These are phyloP conservation scores for Pipistrellus pygmaeus DNA, from an alignment of 2,797 vertebrate species.

Conservation along the genomic window DNA sequence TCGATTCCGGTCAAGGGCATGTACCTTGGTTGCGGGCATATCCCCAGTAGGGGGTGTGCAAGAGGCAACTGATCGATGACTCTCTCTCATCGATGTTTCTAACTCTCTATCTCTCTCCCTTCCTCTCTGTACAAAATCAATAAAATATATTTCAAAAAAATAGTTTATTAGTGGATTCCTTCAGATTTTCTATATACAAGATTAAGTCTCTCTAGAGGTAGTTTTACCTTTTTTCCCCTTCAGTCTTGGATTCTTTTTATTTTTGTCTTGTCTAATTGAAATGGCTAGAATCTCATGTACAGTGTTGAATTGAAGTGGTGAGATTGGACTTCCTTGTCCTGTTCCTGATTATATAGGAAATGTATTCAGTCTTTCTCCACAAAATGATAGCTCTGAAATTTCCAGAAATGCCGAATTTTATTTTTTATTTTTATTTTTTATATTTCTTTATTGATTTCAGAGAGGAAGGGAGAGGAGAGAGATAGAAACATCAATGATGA, in stretches of 20 bases:
- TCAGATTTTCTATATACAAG: slow-evolving; percentile 12
- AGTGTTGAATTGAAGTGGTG: not conserved
- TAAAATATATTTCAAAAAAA: too few relatives aligned
- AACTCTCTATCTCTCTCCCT: too few relatives aligned
- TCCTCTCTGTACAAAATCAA: too few relatives aligned
- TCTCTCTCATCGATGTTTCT: too few relatives aligned
- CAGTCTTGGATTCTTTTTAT: not conserved
- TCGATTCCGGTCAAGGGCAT: too few relatives aligned
- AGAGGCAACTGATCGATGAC: too few relatives aligned
- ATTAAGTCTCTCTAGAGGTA: not conserved
- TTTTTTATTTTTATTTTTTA: not conserved
- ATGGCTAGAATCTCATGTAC: not conserved
- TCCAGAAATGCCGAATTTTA: not conserved
- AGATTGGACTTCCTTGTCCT: not conserved
- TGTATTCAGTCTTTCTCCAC: not conserved
- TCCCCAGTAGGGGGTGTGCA: too few relatives aligned
- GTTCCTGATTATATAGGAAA: not conserved
- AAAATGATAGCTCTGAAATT: slow-evolving; percentile 21
- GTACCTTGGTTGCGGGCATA: too few relatives aligned
- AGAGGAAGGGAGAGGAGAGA: too few relatives aligned
- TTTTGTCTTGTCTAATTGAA: slow-evolving; percentile 9
- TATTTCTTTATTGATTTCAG: too few relatives aligned
- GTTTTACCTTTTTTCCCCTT: not conserved
- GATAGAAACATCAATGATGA: too few relatives aligned
- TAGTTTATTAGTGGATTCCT: not conserved